Evolutionary conservation across 2,113 vertebrate genomes (phyloP).

Genomic region (Vidua macroura): DNA sequence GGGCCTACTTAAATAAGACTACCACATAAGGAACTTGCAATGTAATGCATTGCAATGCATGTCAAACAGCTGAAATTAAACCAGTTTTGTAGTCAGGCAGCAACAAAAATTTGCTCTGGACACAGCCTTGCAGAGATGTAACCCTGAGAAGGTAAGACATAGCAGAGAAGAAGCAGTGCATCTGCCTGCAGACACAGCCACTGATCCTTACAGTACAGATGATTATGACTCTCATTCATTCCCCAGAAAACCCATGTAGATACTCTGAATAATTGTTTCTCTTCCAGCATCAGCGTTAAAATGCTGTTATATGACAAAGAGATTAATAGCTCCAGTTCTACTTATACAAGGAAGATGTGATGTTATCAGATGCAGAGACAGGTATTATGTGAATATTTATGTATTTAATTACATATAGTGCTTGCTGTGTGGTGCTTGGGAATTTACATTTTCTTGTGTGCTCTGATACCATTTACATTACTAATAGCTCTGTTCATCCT

Average conservation of each 20-base stretch:
- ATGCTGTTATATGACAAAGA: not conserved
- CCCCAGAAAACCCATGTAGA: not conserved
- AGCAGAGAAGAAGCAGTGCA: not conserved
- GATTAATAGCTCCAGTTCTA: not conserved
- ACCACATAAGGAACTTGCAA: not conserved
- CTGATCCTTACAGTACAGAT: not conserved
- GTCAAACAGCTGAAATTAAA: not conserved
- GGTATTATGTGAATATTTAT: not conserved
- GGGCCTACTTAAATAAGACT: not conserved
- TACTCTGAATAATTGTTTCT: not conserved
- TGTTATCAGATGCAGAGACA: not conserved
- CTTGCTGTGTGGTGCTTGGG: not conserved
- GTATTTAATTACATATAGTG: not conserved
- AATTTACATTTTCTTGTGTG: not conserved
- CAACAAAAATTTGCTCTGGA: not conserved
- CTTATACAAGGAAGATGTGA: not conserved
- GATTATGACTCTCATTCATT: not conserved
- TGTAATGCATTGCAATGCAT: not conserved
- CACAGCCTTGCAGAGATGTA: not conserved
- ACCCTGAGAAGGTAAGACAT: not conserved
- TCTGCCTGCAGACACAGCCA: not conserved
- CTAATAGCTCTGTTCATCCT: not conserved
- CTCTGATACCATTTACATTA: not conserved
- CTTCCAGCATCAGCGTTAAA: not conserved
- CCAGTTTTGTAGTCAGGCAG: not conserved